Base-by-base conservation (phyloP, 2,113 vertebrate genomes). In the Ochotona princeps region DNA sequence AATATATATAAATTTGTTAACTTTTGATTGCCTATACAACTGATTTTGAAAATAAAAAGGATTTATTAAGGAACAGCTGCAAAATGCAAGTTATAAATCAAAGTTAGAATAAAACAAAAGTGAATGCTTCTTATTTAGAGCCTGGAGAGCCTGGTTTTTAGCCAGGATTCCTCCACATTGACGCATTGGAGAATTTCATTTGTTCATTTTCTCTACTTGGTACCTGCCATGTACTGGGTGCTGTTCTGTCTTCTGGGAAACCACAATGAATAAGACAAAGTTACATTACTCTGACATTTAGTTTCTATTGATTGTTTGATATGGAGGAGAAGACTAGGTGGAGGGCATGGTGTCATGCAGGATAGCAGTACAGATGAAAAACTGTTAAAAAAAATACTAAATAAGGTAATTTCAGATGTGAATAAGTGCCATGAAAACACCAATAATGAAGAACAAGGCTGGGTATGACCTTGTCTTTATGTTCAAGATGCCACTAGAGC, bases 41-140 rank as follows among this genome's bases (percentile, higher is more conserved):
- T 14, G 32, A 3, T n/a, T 89, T 94, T 44, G 38, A 44, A 92
- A 90, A n/a, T 69, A 26, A 60, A 84, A 70, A 6, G 30, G n/a
- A 61, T 23, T 79, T 47, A 30, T 57, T 26, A 66, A 79, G 17
- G 47, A 51, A 14, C 82, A 13, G 7, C 25, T 54, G 32, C 14
- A 54, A 8, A 47, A 26, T 23, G 12, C 30, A 76, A 35, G 8
- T 67, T 8, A 32, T 17, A 9, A 5, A 21, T n/a, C 23, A 61
- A 21, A 38, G 17, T 20, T 5, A 49, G 10, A 78, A 32, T 78
- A 78, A 89, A 38, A 5, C n/a, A 38, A 85, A 18, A 4, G n/a
- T 81, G 7, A 74, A 74, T 4, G 2, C 21, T 28, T 17, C 4
- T 13, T 7, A 75, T 49, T n/a, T 73, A 44, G 32, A n/a, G 8